A percentile compares a stretch with the other conserved stretches of the same genome.
These are phyloP conservation scores for Cyprinodon tularosa DNA, from an alignment of 2,113 vertebrate species.

Conservation along the genomic window DNA sequence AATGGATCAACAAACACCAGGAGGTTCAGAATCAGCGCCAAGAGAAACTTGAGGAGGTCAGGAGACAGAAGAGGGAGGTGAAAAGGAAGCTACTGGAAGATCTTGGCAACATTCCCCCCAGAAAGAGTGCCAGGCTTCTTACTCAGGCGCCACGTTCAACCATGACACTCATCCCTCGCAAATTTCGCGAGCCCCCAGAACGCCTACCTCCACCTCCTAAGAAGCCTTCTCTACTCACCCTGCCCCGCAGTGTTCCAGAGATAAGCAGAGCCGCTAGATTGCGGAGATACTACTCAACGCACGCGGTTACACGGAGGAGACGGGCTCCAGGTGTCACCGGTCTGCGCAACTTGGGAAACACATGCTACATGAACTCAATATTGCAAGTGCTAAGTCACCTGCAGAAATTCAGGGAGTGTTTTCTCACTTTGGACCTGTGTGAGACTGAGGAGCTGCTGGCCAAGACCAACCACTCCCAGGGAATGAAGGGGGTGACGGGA, in stretches of 20 bases:
- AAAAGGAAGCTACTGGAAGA: conserved; percentile 92
- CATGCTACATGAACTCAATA: conserved; percentile 99
- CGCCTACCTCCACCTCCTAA: conserved; percentile 70
- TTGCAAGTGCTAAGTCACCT: conserved; percentile 98
- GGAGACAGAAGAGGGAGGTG: conserved; percentile 87
- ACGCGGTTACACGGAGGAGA: conserved; percentile 77
- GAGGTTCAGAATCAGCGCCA: conserved; percentile 78
- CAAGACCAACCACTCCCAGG: conserved; percentile 84
- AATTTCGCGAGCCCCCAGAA: conserved; percentile 84
- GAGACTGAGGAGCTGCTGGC: conserved; percentile 94
- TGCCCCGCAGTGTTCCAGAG: conserved; percentile 68
- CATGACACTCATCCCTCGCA: conserved; percentile 83
- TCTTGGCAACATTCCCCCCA: conserved; percentile 88
- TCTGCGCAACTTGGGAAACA: conserved; percentile 96
- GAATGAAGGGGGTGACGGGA: conserved; percentile 63
- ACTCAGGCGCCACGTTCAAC: conserved; percentile 85
- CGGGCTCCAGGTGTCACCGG: conserved; percentile 94
- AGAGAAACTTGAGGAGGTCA: conserved; percentile 86
- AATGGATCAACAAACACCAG: conserved; percentile 83
- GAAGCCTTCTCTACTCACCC: conserved; percentile 65
- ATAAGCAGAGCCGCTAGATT: conserved; percentile 66
- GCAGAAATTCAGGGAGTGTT: conserved; percentile 98
- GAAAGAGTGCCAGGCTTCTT: conserved; percentile 93
- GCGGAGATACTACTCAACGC: conserved; percentile 81
- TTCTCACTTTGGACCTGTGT: conserved; percentile 93